phyloP scores from a whole-genome alignment of 2,888 invertebrate species.

The Epinotia brunnichana region DNA sequence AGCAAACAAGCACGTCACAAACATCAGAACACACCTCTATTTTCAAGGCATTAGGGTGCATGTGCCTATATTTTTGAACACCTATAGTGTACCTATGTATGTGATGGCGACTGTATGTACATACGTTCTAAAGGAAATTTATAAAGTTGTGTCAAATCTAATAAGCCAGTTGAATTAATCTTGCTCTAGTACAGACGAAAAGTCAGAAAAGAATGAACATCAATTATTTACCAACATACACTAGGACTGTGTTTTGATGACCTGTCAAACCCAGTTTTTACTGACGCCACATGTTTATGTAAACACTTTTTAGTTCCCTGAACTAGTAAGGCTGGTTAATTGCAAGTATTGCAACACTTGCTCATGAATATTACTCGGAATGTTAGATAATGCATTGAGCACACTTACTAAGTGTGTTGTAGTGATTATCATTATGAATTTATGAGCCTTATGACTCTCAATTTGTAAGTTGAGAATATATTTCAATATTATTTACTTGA shows the following conservation, averaged over 20 bases:
- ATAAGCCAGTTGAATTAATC: not conserved
- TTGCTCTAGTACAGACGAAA: not conserved
- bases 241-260: not conserved
- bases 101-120: no score
- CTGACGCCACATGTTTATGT: constrained; percentile 26
- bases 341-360: constrained; percentile 22
- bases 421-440: not conserved
- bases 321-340: constrained; percentile 4
- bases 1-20: no score
- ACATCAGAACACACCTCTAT: no score
- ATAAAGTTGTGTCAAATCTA: not conserved
- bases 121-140: no score
- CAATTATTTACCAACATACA: no score
- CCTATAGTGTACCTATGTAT: no score
- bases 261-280: not conserved
- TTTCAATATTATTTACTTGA: no score
- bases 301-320: constrained; percentile 26
- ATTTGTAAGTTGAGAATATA: no score
- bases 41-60: no score
- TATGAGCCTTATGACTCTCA: no score
- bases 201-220: not conserved
- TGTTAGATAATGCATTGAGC: constrained; percentile 32
- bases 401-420: not conserved
- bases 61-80: no score
- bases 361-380: constrained; percentile 28